phyloP scores from a whole-genome alignment of 2,797 vertebrate genomes.

The Coranthus polyacanthus region DNA sequence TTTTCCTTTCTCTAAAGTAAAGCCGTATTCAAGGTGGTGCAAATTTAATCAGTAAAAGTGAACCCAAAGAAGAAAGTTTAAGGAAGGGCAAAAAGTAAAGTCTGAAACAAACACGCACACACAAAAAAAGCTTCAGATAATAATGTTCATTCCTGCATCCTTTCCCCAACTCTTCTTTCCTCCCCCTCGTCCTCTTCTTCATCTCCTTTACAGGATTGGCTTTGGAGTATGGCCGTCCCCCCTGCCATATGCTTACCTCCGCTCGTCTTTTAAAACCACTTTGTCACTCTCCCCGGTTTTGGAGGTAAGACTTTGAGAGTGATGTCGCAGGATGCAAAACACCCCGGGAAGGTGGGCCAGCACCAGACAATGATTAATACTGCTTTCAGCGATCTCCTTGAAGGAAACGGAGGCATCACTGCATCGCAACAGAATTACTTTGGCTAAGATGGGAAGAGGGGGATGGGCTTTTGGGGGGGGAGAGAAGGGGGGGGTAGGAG shows the following conservation, averaged over 20 bases:
- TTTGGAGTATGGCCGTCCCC: slow-evolving; percentile 25
- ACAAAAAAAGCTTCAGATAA: slow-evolving; percentile 25
- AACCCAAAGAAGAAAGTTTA: slow-evolving; percentile 11
- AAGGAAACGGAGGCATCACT: slow-evolving; percentile 61
- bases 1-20: neutral
- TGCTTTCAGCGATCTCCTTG: slow-evolving; percentile 67
- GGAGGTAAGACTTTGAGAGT: slow-evolving; percentile 67
- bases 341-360: slow-evolving; percentile 70
- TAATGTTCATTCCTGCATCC: slow-evolving; percentile 39
- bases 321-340: slow-evolving; percentile 72
- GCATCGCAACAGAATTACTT: slow-evolving; percentile 66
- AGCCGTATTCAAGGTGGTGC: neutral
- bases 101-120: slow-evolving; percentile 8
- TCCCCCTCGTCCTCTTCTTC: slow-evolving; percentile 36
- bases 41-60: slow-evolving; percentile 2
- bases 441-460: slow-evolving; percentile 20
- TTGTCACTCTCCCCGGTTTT: slow-evolving; percentile 68
- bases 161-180: neutral
- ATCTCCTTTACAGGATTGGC: slow-evolving; percentile 49
- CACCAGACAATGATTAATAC: slow-evolving; percentile 78
- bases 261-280: slow-evolving; percentile 69
- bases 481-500: slow-evolving; percentile 23
- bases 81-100: slow-evolving; percentile 51
- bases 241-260: slow-evolving; percentile 57
- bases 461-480: too few species aligned